Percentiles rank a stretch among this genome's conserved stretches.
These are phyloP conservation scores for Leucophora obtusa DNA, from an alignment of 2,888 invertebrate genomes.

Conservation along the genomic window DNA sequence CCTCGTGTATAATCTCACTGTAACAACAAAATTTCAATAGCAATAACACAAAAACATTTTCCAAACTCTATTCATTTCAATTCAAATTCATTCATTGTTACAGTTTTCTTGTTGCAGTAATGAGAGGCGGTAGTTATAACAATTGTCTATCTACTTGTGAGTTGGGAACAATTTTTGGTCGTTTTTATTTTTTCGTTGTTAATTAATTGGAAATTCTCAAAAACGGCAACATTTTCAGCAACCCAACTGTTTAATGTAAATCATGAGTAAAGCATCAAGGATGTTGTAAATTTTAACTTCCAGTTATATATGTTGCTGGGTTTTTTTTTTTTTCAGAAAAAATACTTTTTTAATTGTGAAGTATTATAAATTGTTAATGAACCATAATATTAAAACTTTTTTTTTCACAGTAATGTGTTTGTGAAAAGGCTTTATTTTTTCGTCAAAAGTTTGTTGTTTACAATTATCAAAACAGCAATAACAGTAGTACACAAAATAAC, in stretches of 20 bases:
- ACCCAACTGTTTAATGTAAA: background rate
- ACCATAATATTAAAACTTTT: background rate
- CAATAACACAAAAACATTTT: background rate
- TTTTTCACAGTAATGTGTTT: no score
- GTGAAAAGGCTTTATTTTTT: no score
- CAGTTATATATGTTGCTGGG: background rate
- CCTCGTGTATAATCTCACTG: slow-evolving; percentile 5
- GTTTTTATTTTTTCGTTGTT: slow-evolving; percentile 7
- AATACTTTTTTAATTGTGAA: background rate
- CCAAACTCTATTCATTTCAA: slow-evolving; percentile 35
- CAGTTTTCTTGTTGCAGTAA: background rate
- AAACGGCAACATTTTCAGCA: background rate
- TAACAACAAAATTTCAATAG: background rate
- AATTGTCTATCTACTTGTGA: background rate
- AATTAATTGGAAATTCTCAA: slow-evolving; percentile 31
- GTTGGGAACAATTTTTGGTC: slow-evolving; percentile 10
- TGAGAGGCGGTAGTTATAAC: slow-evolving; percentile 18
- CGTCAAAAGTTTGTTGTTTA: no score
- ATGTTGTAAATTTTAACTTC: background rate
- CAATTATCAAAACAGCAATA: no score
- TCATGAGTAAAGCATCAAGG: background rate
- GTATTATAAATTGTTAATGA: slow-evolving; percentile 22
- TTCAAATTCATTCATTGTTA: slow-evolving; percentile 31
- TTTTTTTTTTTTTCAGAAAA: background rate
- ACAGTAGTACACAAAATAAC: no score